These are phyloP conservation scores for Salmo trutta DNA, from an alignment of 2,797 vertebrate genomes.

Conservation along the genomic window DNA sequence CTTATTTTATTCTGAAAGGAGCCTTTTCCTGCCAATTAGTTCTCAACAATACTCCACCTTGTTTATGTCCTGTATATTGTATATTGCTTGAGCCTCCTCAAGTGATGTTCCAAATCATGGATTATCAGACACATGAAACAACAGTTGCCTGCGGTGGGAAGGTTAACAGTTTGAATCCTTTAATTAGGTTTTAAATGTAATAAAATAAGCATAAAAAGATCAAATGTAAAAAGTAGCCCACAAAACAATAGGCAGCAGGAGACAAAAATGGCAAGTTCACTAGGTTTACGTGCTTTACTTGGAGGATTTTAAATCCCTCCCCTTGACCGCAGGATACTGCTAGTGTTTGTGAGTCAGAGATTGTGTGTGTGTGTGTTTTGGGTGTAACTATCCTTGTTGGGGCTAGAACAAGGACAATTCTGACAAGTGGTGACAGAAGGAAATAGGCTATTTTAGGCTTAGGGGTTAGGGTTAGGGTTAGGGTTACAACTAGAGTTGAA, in stretches of 20 bases:
- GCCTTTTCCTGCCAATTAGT: constrained; percentile 70
- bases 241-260: constrained; percentile 67
- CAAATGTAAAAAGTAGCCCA: constrained; percentile 43
- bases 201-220: constrained; percentile 48
- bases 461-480: too few species aligned
- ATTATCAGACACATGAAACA: constrained; percentile 52
- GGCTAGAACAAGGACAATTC: too few species aligned
- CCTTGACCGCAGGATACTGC: constrained; percentile 79
- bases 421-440: too few species aligned
- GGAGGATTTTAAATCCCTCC: constrained; percentile 74
- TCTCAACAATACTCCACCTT: constrained; percentile 68
- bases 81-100: constrained; percentile 39
- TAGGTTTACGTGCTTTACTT: constrained; percentile 71
- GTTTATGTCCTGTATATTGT: constrained; percentile 68
- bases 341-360: constrained; percentile 73
- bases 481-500: too few species aligned
- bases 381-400: too few species aligned
- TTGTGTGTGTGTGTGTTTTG: constrained; percentile 33
- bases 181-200: constrained; percentile 68
- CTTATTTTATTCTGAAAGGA: constrained; percentile 66
- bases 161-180: constrained; percentile 60
- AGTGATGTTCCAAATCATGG: constrained; percentile 51
- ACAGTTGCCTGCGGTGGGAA: constrained; percentile 45
- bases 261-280: constrained; percentile 74
- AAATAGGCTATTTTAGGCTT: too few species aligned